Conservation (phyloP, 2,888 invertebrate species). For the Ornithoptera priamus region DNA sequence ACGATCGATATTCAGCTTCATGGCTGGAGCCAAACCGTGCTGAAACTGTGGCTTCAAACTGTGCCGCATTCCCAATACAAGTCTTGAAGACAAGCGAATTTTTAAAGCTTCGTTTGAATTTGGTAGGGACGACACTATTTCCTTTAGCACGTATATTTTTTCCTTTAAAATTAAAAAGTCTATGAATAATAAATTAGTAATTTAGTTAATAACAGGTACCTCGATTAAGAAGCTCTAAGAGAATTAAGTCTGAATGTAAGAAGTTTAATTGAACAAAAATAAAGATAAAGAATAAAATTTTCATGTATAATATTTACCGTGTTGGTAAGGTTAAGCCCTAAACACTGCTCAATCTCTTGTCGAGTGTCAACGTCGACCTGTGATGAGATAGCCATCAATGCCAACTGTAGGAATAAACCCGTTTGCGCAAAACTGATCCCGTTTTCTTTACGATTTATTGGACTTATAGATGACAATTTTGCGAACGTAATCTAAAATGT, state of each 20-base stretch:
- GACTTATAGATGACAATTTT: slow-evolving; percentile 51
- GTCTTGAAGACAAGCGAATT: slow-evolving; percentile 56
- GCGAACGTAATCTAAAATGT: slow-evolving; percentile 55
- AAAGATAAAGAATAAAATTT: neutral
- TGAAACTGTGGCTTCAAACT: slow-evolving; percentile 42
- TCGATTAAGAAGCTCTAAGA: neutral
- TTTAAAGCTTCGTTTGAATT: slow-evolving; percentile 48
- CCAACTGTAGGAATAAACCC: slow-evolving; percentile 59
- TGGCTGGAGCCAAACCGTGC: slow-evolving; percentile 41
- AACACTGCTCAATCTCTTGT: slow-evolving; percentile 54
- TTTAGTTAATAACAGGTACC: neutral
- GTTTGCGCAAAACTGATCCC: slow-evolving; percentile 71
- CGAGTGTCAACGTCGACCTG: slow-evolving; percentile 56
- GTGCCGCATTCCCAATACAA: slow-evolving; percentile 47
- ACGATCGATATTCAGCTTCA: slow-evolving; percentile 45
- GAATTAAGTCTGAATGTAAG: neutral
- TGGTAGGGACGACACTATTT: slow-evolving; percentile 52
- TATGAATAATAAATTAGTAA: neutral
- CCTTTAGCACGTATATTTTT: slow-evolving; percentile 49
- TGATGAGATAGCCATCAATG: slow-evolving; percentile 55
- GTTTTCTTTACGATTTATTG: slow-evolving; percentile 53
- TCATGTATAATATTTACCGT: slow-evolving; percentile 43
- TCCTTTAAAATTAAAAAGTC: slow-evolving; percentile 44
- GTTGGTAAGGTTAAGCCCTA: slow-evolving; percentile 46
- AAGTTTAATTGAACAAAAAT: neutral